Evolutionary conservation across 1,140 invertebrate genomes (phyloP), one percentile per base, ranked within the genome.

Genomic region (Neelides sp.): DNA sequence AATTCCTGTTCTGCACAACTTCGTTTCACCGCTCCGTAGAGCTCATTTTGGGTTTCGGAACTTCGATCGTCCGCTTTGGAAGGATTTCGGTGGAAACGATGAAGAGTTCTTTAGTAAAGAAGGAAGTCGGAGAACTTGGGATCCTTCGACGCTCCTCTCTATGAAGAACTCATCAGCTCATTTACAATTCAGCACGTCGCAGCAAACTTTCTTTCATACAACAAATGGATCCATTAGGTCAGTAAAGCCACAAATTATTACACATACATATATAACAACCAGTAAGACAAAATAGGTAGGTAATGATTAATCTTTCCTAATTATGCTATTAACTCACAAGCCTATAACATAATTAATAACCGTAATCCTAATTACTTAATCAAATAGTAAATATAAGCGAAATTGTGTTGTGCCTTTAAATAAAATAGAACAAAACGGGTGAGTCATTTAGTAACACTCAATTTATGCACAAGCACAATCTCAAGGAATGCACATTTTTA

Each of bases 61-160:
- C 27, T 59, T 59, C 34, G 48, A 59, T 23, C 26, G 58, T 23
- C 58, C 58, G 8, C 23, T 59, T 4, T 59, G 50, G 54, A 52
- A 48, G 8, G 58, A 59, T 37, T n/a, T n/a, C n/a, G n/a, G 51
- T 48, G 36, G 28, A 22, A 7, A 4, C 46, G 8, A 20, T 26
- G 7, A 24, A 34, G 5, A 47, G 32, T 46, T 23, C 37, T 42
- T 48, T 46, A 26, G 22, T 49, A 19, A 50, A 42, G 28, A 20
- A 46, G n/a, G n/a, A 8, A 55, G 30, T 48, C 35, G 58, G 34
- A 56, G 50, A 49, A 56, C 58, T 19, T 56, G 54, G 54, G 58
- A 59, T 36, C 57, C 54, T 17, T 49, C 51, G 1, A 45, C 43
- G 7, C 8, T 53, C n/a, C 40, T 48, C 5, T 35, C 47, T 12